phyloP scores from a whole-genome alignment of 2,888 invertebrate genomes.

The Augiades crinisus region DNA sequence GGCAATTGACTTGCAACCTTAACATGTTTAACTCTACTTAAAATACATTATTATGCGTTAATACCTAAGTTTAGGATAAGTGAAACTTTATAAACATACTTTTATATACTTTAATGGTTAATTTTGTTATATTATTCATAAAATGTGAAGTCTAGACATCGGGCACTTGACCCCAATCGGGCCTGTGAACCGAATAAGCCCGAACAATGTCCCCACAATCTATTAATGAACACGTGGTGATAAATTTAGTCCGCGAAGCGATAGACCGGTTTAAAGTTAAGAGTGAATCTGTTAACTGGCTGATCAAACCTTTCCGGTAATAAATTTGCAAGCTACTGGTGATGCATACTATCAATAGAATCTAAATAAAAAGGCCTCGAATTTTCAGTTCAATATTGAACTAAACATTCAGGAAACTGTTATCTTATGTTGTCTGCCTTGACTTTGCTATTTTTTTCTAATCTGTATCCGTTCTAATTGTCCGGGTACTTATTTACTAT shows the following conservation, averaged over 20 bases:
- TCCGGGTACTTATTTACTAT: background rate
- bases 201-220: constrained; percentile 54
- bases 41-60: too few relatives aligned
- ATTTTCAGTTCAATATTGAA: background rate
- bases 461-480: background rate
- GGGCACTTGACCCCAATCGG: constrained; percentile 63
- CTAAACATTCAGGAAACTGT: constrained; percentile 6
- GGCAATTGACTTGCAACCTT: background rate
- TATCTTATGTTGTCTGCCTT: constrained; percentile 4
- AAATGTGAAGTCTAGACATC: constrained; percentile 44
- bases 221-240: constrained; percentile 57
- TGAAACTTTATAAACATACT: background rate
- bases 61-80: too few relatives aligned
- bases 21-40: constrained; percentile 1
- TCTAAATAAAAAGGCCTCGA: constrained; percentile 17
- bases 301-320: background rate
- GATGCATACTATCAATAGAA: background rate
- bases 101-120: background rate
- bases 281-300: constrained; percentile 8
- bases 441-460: constrained; percentile 4
- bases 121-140: background rate
- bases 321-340: constrained; percentile 6
- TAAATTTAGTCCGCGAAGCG: constrained; percentile 54
- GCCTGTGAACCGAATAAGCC: constrained; percentile 41
- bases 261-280: constrained; percentile 22